Percentiles rank a stretch among this genome's conserved stretches.
phyloP scores from a whole-genome alignment of 1,140 invertebrate genomes.

The Maniola jurtina region DNA sequence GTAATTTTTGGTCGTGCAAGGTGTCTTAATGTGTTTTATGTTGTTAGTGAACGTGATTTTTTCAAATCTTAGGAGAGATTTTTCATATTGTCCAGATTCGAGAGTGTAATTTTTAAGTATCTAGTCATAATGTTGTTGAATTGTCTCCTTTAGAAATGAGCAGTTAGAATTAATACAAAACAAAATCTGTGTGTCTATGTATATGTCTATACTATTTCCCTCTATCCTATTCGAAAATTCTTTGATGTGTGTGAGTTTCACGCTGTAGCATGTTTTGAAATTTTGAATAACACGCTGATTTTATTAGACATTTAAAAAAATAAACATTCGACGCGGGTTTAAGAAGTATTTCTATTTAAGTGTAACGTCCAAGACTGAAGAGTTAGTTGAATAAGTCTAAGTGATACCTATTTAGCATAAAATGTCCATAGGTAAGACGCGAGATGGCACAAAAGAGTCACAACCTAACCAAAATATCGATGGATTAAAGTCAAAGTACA shows the following conservation, averaged over 20 bases:
- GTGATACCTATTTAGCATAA: constrained; percentile 76
- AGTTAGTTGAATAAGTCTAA: constrained; percentile 75
- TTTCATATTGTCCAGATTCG: constrained; percentile 51
- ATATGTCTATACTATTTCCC: constrained; percentile 41
- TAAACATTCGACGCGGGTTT: constrained; percentile 73
- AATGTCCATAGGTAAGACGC: constrained; percentile 73
- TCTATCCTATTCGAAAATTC: constrained; percentile 41
- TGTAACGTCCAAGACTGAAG: constrained; percentile 78
- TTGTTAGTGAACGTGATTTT: constrained; percentile 50
- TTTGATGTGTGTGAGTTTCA: constrained; percentile 47
- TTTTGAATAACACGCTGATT: constrained; percentile 45
- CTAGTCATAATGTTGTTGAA: constrained; percentile 53
- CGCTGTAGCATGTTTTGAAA: constrained; percentile 46
- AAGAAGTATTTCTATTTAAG: constrained; percentile 76
- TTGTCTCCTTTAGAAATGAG: constrained; percentile 48
- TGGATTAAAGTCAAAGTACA: constrained; percentile 10
- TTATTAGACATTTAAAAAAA: constrained; percentile 49
- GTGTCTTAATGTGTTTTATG: constrained; percentile 52
- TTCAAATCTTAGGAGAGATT: constrained; percentile 57
- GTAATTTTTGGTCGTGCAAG: constrained; percentile 57
- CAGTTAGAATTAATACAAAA: constrained; percentile 43
- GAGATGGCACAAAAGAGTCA: constrained; percentile 45
- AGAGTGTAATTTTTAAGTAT: constrained; percentile 45
- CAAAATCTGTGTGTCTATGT: constrained; percentile 52
- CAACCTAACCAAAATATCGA: constrained; percentile 29